These are phyloP conservation scores for Drosophila persimilis DNA, from an alignment of 1,140 invertebrate genomes.

Conservation along the genomic window DNA sequence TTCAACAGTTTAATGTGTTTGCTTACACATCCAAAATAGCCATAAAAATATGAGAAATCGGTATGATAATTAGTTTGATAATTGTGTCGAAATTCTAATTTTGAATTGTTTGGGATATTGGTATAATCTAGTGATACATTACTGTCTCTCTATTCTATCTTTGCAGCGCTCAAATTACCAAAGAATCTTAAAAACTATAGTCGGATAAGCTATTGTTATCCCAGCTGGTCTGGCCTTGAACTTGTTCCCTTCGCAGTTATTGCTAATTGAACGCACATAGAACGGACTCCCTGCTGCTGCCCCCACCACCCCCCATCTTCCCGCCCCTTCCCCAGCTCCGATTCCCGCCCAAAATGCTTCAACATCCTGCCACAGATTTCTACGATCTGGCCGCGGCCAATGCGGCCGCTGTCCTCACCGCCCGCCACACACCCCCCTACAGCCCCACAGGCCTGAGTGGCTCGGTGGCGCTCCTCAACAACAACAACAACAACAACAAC, in stretches of 20 bases:
- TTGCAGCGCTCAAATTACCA: constrained; percentile 70
- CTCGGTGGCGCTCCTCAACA: constrained; percentile 65
- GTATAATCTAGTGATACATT: too few species aligned
- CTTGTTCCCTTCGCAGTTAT: neutral
- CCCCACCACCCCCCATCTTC: neutral
- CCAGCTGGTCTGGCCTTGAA: too few species aligned
- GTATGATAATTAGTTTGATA: constrained; percentile 35
- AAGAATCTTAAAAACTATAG: constrained; percentile 34
- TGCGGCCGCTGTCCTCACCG: constrained; percentile 75
- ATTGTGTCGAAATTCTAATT: constrained; percentile 9
- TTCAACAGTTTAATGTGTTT: constrained; percentile 57
- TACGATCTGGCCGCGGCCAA: constrained; percentile 80
- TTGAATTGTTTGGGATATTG: neutral
- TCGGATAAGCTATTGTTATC: constrained; percentile 16
- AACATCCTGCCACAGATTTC: constrained; percentile 82
- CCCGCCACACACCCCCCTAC: constrained; percentile 76
- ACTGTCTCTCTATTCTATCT: neutral
- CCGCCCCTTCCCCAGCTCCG: neutral
- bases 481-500: constrained; percentile 47
- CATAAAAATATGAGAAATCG: constrained; percentile 64
- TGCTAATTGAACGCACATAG: constrained; percentile 16
- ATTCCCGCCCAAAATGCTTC: constrained; percentile 62
- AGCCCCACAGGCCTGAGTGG: constrained; percentile 71
- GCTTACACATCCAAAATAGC: constrained; percentile 35
- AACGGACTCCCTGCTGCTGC: neutral